Evolutionary conservation across 2,113 vertebrate species (phyloP).

Genomic region (Athene cunicularia): DNA sequence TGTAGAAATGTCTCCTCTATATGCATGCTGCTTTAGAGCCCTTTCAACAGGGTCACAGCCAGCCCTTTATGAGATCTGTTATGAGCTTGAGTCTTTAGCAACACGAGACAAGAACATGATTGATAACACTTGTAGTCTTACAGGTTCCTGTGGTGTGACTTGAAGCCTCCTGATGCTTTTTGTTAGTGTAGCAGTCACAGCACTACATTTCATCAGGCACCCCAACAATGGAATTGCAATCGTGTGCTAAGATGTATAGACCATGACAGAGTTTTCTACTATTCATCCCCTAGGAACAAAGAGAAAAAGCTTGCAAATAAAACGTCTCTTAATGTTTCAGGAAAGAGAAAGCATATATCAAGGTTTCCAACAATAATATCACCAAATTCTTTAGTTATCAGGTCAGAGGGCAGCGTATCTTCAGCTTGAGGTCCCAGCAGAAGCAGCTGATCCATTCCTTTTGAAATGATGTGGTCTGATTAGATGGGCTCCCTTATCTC

Average conservation of each 20-base stretch:
- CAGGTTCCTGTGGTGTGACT: background rate
- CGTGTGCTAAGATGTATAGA: background rate
- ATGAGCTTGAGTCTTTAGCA: background rate
- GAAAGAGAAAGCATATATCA: background rate
- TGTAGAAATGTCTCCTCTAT: background rate
- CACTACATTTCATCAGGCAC: background rate
- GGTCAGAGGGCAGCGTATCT: background rate
- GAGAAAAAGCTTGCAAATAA: background rate
- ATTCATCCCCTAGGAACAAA: background rate
- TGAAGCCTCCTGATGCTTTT: background rate
- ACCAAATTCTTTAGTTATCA: background rate
- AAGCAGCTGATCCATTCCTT: background rate
- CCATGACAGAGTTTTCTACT: background rate
- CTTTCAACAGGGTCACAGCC: background rate
- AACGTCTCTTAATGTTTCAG: background rate
- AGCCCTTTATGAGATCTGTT: background rate
- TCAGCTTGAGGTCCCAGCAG: background rate
- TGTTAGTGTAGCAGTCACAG: background rate
- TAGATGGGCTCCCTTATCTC: background rate
- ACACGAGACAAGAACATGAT: background rate
- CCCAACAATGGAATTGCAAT: background rate
- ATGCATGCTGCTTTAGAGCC: background rate
- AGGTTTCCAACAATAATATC: background rate
- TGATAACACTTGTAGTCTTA: background rate
- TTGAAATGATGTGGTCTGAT: background rate